These are phyloP conservation scores for Dusona sp. DNA, from an alignment of 2,888 invertebrate genomes.

Conservation along the genomic window DNA sequence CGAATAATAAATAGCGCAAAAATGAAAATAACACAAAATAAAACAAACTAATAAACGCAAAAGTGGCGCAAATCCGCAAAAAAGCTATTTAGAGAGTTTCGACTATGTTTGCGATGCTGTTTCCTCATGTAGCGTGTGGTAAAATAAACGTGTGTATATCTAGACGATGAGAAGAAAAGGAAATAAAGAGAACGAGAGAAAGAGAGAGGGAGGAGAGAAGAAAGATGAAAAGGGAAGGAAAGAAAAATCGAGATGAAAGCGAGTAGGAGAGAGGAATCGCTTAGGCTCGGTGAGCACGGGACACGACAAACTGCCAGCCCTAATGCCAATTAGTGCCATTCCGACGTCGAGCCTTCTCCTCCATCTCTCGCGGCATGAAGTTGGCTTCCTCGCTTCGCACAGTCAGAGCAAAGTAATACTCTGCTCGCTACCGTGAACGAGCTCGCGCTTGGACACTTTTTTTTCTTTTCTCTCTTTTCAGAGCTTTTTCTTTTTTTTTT, in stretches of 20 bases:
- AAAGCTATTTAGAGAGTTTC: neutral
- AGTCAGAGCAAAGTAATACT: slow-evolving; percentile 36
- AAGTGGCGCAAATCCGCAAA: too few relatives aligned
- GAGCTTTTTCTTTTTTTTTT: slow-evolving; percentile 19
- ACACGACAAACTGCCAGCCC: slow-evolving; percentile 83
- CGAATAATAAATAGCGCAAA: too few relatives aligned
- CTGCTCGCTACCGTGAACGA: slow-evolving; percentile 64
- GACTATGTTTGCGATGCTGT: slow-evolving; percentile 6
- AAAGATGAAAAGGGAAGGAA: neutral
- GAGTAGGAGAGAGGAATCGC: slow-evolving; percentile 68
- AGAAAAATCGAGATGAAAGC: slow-evolving; percentile 33
- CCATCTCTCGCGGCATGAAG: slow-evolving; percentile 55
- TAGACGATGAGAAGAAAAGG: neutral
- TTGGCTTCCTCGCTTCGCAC: slow-evolving; percentile 71
- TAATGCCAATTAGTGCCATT: slow-evolving; percentile 85
- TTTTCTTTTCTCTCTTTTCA: slow-evolving; percentile 30
- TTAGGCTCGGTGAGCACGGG: slow-evolving; percentile 70
- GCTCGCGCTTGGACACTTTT: slow-evolving; percentile 70
- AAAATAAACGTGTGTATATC: neutral
- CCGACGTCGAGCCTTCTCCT: slow-evolving; percentile 74
- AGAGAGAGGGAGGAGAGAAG: slow-evolving; percentile 1
- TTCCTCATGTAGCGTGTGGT: neutral
- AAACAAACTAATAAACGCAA: too few relatives aligned
- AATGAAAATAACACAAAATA: too few relatives aligned
- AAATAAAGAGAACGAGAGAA: neutral